Evolutionary conservation across 2,888 invertebrate species (phyloP), one percentile per base, ranked within the genome.

Genomic region (Beris morrisii): DNA sequence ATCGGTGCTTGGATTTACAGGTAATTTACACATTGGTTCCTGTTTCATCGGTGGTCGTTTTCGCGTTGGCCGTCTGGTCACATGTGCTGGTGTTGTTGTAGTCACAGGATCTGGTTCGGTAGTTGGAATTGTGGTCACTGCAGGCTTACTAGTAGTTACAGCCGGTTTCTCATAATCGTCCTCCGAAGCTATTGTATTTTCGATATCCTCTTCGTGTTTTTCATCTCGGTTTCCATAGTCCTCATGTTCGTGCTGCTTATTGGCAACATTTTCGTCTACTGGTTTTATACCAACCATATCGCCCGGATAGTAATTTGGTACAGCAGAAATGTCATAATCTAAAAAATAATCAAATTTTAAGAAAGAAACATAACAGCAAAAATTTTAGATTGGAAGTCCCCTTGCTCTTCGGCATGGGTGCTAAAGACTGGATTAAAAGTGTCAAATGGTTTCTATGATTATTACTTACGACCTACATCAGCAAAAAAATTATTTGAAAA

Each of bases 1-100:
- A 70, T 81, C 79, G 46, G 73, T 77, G 64, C 78, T 76, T 22
- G 81, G 81, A 61, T 75, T 75, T 5, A 76, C 69, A 11, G 81
- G 78, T 4, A 81, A 67, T 48, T 74, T 76, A 70, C 81, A 81
- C 4, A 74, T 74, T 4, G 72, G 72, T 68, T 77, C 61, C 22
- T 52, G 52, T 38, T 61, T 61, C 5, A 38, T 32, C 6, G 22
- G 81, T 0, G 77, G 76, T 52, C 76, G 73, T 0, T 72, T 64
- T 44, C 71, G 70, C 5, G 74, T 70, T 9, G 75, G 72, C 0
- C 75, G 69, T 0, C 70, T 70, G 11, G 69, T 70, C 1, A 73
- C 68, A 0, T 81, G 79, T 1, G 78, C 75, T 4, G 73, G 70
- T 43, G 69, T 67, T 13, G 65, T 65, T 38, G 53, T 53, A 7